Conservation (phyloP, 1,140 invertebrate genomes). For the Ceratina japonica region DNA sequence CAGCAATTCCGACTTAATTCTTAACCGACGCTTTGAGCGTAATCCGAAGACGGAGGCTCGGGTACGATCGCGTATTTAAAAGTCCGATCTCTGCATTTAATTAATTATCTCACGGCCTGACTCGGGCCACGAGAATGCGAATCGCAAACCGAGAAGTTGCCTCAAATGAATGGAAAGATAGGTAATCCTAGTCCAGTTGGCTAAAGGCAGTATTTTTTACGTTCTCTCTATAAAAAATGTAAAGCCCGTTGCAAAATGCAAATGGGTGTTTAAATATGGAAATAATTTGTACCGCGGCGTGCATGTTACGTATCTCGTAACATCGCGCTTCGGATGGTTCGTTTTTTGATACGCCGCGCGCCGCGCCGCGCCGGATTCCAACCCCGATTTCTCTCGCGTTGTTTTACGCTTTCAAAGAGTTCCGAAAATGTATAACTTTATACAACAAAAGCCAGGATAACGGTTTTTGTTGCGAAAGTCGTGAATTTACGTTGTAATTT, state of each 20-base stretch:
- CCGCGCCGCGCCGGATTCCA: too few species aligned
- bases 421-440: background rate
- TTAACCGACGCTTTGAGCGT: constrained; percentile 49
- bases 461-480: background rate
- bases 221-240: background rate
- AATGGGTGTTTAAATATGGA: constrained; percentile 7
- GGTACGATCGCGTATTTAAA: constrained; percentile 36
- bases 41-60: constrained; percentile 13
- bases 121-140: too few species aligned
- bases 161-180: background rate
- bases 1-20: constrained; percentile 56
- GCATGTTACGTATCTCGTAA: background rate
- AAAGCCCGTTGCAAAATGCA: constrained; percentile 7
- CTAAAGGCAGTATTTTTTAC: background rate
- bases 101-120: constrained; percentile 7
- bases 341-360: background rate
- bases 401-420: background rate
- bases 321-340: background rate
- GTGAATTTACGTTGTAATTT: background rate
- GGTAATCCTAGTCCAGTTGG: background rate
- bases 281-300: background rate
- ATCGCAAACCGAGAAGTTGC: background rate
- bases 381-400: background rate
- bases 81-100: constrained; percentile 19
- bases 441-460: background rate